Conservation (phyloP, 2,797 vertebrate genomes). For the Hylomyscus alleni region DNA sequence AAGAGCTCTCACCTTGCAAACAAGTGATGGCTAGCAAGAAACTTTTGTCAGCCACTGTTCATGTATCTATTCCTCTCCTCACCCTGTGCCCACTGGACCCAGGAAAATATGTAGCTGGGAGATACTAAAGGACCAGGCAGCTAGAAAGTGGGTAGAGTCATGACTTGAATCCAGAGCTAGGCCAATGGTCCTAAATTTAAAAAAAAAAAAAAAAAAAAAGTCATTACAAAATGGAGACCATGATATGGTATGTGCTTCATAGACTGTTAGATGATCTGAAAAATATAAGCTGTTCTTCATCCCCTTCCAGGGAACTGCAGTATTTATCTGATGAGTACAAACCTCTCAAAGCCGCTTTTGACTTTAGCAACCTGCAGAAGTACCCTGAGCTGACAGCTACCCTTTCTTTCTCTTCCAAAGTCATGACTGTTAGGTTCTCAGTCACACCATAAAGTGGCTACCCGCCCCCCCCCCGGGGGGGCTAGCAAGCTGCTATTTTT, state of each 20-base stretch:
- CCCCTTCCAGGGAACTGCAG: neutral
- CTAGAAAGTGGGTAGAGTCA: neutral
- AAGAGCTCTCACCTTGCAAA: neutral
- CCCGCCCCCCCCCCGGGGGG: too few species aligned
- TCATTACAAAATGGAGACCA: neutral
- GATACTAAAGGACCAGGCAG: neutral
- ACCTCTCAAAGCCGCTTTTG: neutral
- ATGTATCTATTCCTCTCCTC: neutral
- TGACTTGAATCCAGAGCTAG: neutral
- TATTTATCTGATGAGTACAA: neutral
- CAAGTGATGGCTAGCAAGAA: neutral
- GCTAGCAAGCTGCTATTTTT: neutral
- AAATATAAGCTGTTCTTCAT: neutral
- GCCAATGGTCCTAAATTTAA: neutral
- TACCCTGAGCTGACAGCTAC: neutral
- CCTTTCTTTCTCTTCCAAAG: neutral
- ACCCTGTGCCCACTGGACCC: neutral
- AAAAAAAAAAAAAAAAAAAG: neutral
- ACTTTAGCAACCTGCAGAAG: neutral
- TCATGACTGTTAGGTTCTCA: neutral
- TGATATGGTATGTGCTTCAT: fast-evolving
- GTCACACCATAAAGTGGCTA: neutral
- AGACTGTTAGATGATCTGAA: neutral
- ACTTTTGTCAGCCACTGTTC: neutral
- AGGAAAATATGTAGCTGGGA: neutral